Evolutionary conservation across 2,113 vertebrate genomes (phyloP).

Genomic region (Malurus alboscapulatus): DNA sequence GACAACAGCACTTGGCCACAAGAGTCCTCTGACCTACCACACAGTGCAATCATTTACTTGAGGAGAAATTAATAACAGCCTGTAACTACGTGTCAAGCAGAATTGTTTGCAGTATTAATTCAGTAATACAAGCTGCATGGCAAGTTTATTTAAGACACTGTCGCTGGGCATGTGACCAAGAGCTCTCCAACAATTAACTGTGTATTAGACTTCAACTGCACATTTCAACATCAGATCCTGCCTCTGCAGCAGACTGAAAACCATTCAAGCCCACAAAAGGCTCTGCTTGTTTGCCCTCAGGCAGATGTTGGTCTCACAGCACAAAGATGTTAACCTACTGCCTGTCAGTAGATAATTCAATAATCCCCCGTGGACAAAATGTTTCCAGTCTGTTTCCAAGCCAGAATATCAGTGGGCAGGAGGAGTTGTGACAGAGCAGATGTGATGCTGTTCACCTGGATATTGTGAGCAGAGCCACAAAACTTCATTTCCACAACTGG

Average conservation of each 20-base stretch:
- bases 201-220: neutral
- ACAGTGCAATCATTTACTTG: neutral
- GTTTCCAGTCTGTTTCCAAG: neutral
- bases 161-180: neutral
- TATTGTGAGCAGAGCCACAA: neutral
- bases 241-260: neutral
- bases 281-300: neutral
- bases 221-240: neutral
- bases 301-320: neutral
- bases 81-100: neutral
- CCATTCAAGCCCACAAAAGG: neutral
- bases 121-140: neutral
- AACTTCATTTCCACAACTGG: neutral
- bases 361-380: neutral
- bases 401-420: neutral
- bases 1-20: neutral
- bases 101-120: neutral
- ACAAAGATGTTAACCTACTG: neutral
- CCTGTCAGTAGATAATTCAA: neutral
- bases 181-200: neutral
- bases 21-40: neutral
- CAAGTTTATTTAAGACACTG: neutral
- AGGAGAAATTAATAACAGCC: neutral
- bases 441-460: rapidly evolving
- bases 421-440: neutral